A percentile compares a stretch with the other conserved stretches of the same genome.
Evolutionary conservation across 2,888 invertebrate genomes (phyloP).

Genomic region (Tinea semifulvella): DNA sequence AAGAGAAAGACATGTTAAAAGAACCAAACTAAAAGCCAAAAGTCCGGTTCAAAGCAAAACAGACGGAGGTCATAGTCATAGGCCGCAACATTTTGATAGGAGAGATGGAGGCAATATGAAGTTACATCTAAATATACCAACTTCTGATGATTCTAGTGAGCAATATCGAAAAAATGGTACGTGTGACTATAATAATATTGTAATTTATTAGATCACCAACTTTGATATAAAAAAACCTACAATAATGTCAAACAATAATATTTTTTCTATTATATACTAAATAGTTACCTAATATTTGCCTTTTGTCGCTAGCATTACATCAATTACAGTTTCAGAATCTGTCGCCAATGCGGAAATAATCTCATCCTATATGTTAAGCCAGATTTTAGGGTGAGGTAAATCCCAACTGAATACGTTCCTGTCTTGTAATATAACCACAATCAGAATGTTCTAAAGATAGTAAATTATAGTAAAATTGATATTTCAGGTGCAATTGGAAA

Average conservation of each 20-base stretch:
- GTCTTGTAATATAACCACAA: no score
- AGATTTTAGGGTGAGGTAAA: no score
- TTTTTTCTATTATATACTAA: no score
- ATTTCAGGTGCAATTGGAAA: conserved; percentile 39
- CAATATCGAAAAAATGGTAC: conserved; percentile 58
- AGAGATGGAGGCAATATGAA: conserved; percentile 64
- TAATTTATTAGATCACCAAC: background rate
- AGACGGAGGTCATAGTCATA: conserved; percentile 39
- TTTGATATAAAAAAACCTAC: background rate
- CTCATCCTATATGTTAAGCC: no score
- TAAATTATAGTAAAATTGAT: background rate
- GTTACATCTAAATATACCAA: conserved; percentile 64
- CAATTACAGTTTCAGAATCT: no score
- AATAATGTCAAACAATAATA: background rate
- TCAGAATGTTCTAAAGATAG: no score
- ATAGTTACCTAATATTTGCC: background rate
- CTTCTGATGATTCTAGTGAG: conserved; percentile 70
- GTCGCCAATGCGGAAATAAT: no score
- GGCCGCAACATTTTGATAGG: conserved; percentile 53
- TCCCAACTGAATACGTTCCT: no score
- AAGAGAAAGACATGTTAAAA: conserved; percentile 55
- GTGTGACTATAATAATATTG: background rate
- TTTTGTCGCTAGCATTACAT: no score
- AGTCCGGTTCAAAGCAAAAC: conserved; percentile 56
- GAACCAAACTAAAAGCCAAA: conserved; percentile 57